Base-by-base conservation (phyloP, 2,797 vertebrate genomes). In the Mionectes olivaceus region DNA sequence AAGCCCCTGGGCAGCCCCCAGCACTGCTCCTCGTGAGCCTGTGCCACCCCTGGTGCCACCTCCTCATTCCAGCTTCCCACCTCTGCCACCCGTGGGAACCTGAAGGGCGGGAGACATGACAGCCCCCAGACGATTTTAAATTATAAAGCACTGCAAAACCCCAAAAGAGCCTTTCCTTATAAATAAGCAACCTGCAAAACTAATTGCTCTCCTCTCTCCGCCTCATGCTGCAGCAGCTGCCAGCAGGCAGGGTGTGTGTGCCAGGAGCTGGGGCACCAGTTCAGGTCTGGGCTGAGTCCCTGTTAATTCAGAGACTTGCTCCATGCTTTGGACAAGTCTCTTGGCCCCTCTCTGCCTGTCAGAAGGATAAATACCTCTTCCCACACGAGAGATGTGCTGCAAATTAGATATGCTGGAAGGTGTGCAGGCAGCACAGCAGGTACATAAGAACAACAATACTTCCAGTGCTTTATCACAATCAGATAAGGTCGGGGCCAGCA, bases 301-400 rank as follows among this genome's bases (percentile, higher is more conserved):
- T 87, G 79, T 6, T 87, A 59, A 83, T 85, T 69, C 80, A 39
- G 59, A 83, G 23, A 5, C 56, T 80, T 0, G 0, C 44, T 63
- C 68, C 12, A 4, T 22, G 47, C 84, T 79, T 70, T 55, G 68
- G 71, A 85, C 75, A 56, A 52, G 43, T 37, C 18, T 6, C 67
- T 84, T 27, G 37, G 32, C 61, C 57, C 56, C 50, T 33, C 50
- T 85, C 37, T 49, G 74, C 67, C 88, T 93, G 83, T 75, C 93
- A 75, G 61, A 70, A 93, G 95, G 87, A 89, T 74, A 89, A 94
- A 95, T 91, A 76, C 68, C 44, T 89, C 84, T 83, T 86, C 56
- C 52, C 85, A 89, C 82, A 60, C 0, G 10, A 79, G 87, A 73
- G 55, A 47, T 10, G 27, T 30, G 90, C 90, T 93, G 94, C 79